Evolutionary conservation across 2,113 vertebrate species (phyloP).

Genomic region (Anarhynchus alexandrinus): DNA sequence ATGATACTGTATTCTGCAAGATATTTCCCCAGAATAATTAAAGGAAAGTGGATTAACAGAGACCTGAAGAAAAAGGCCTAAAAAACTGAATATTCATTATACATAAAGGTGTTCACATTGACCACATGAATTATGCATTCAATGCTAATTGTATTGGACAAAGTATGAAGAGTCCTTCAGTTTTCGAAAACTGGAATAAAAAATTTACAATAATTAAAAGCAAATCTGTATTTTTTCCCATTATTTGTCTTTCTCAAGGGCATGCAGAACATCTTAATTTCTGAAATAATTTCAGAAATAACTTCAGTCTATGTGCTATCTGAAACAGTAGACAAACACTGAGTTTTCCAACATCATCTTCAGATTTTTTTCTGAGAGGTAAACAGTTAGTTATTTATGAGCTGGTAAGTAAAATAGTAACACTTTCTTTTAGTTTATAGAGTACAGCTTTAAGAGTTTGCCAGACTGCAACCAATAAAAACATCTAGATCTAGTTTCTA

Average conservation of each 20-base stretch:
- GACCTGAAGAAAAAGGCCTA: neutral
- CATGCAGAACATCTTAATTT: neutral
- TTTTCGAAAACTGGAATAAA: neutral
- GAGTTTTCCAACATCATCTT: neutral
- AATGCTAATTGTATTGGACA: neutral
- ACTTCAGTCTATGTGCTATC: neutral
- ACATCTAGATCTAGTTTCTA: neutral
- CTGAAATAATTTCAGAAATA: neutral
- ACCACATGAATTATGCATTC: neutral
- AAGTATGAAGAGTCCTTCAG: neutral
- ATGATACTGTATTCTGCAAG: neutral
- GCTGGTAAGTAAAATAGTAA: neutral
- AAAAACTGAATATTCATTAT: neutral
- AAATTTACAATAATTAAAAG: neutral
- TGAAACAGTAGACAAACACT: neutral
- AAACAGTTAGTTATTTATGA: neutral
- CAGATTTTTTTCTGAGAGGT: neutral
- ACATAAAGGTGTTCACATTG: neutral
- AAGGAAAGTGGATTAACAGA: neutral
- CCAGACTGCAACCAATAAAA: neutral
- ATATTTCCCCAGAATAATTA: neutral
- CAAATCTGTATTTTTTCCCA: neutral
- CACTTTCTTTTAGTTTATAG: neutral
- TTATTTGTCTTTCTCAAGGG: neutral
- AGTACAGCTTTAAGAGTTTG: neutral